phyloP scores from a whole-genome alignment of 2,797 vertebrate species.

The Enteromius thamalakanensis region DNA sequence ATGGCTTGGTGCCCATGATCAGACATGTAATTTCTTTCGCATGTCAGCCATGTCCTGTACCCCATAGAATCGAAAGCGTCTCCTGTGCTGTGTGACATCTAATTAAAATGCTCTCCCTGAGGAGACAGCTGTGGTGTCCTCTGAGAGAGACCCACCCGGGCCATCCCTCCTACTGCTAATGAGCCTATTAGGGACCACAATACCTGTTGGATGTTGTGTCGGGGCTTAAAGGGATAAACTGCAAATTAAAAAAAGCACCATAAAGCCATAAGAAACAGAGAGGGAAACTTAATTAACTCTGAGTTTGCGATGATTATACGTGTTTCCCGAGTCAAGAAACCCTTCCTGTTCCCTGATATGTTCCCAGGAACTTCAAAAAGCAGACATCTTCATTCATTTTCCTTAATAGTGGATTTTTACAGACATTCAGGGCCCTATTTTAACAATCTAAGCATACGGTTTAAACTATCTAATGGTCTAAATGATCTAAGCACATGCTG shows the following conservation, averaged over 20 bases:
- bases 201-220: slow-evolving; percentile 28
- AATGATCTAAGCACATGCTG: too few relatives aligned
- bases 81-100: slow-evolving; percentile 24
- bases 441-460: too few relatives aligned
- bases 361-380: background rate
- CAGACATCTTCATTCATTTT: background rate
- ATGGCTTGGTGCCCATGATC: slow-evolving; percentile 1
- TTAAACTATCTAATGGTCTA: too few relatives aligned
- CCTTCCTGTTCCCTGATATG: background rate
- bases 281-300: background rate
- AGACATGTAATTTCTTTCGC: background rate
- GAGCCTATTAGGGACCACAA: slow-evolving; percentile 8
- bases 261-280: slow-evolving; percentile 9
- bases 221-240: slow-evolving; percentile 16
- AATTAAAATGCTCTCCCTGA: slow-evolving; percentile 42
- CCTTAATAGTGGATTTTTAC: background rate
- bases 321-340: background rate
- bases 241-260: background rate
- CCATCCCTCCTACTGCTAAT: slow-evolving; percentile 37
- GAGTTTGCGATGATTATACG: slow-evolving; percentile 3
- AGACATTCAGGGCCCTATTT: background rate
- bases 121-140: slow-evolving; percentile 15
- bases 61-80: background rate
- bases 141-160: slow-evolving; percentile 33
- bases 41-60: background rate